Evolutionary conservation across 64 coral and sea anemone species (phyloP), one percentile per base, ranked within the genome.

Genomic region (Montipora capricornis): DNA sequence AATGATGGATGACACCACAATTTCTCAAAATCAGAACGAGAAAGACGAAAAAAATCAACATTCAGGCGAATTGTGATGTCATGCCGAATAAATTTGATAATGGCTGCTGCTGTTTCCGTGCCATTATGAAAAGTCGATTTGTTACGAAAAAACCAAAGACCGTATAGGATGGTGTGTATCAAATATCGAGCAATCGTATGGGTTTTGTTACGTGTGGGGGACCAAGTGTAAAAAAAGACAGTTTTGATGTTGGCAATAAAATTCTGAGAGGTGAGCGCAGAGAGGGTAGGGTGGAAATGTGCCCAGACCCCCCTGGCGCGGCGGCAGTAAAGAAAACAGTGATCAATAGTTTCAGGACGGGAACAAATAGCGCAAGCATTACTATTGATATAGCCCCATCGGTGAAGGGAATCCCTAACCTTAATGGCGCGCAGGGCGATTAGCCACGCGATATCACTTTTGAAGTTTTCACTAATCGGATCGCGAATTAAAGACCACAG

Each of bases 401-500:
- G 45, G 8, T 17, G 20, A 0, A 82, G 55, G 50, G 80, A 82
- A 22, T 60, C 24, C 1, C 55, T 8, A 44, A 82, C 55, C 6
- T 82, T 82, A 4, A 82, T 45, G 4, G 20, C 80, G 1, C 58
- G 14, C 1, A 64, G 58, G 4, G 80, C 64, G 44, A 88, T 88
- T 1, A 88, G 37, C 86, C 86, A 88, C 1, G 48, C 8, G 6
- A 88, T 1, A 37, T 88, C 86, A 49, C 71, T 87, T 44, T 87
- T 87, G 2, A 5, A 49, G 17, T 71, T 87, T 3, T 87, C 64
- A 5, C 70, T 75, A 7, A 88, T 4, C 0, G 12, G 5, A n/a
- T 88, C 86, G 14, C 20, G 5, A 16, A 57, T 12, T 2, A 55
- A 6, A 6, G 71, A 8, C 86, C 86, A 88, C 10, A 58, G 69